phyloP scores from a whole-genome alignment of 2,888 invertebrate species.

The Pseudoips prasinana region DNA sequence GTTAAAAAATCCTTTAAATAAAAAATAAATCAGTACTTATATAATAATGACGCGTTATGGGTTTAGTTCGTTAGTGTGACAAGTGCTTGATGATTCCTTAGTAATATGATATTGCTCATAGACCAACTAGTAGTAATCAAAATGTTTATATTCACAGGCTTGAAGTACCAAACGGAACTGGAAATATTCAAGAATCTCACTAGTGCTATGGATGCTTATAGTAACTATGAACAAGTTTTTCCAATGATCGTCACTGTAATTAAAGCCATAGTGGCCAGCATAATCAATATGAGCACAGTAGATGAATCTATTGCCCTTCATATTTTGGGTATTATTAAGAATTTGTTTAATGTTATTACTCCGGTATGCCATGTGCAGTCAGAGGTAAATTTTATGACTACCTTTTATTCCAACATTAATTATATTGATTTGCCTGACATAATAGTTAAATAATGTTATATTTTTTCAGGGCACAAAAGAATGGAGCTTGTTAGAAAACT shows the following conservation, averaged over 20 bases:
- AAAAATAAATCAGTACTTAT: too few relatives aligned
- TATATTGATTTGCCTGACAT: too few relatives aligned
- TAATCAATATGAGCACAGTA: background rate
- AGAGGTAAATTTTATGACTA: slow-evolving; percentile 42
- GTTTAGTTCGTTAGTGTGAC: slow-evolving; percentile 49
- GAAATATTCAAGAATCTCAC: slow-evolving; percentile 33
- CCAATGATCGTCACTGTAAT: slow-evolving; percentile 41
- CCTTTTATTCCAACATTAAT: too few relatives aligned
- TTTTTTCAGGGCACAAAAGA: slow-evolving; percentile 35
- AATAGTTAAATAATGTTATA: too few relatives aligned
- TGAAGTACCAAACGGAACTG: slow-evolving; percentile 27
- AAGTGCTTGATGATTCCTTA: slow-evolving; percentile 66
- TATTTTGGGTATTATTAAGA: slow-evolving; percentile 37
- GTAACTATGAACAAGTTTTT: slow-evolving; percentile 31
- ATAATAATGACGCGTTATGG: slow-evolving; percentile 60
- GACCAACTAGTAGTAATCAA: background rate
- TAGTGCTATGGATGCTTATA: slow-evolving; percentile 31
- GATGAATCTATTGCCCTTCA: slow-evolving; percentile 30
- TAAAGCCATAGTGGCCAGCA: slow-evolving; percentile 30
- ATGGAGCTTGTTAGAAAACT: slow-evolving; percentile 22
- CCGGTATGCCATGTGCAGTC: slow-evolving; percentile 12
- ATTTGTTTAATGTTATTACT: slow-evolving; percentile 24
- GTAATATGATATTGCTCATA: slow-evolving; percentile 64
- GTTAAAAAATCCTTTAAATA: too few relatives aligned
- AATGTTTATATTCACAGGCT: slow-evolving; percentile 21